Base-by-base conservation (phyloP, 2,113 vertebrate genomes). In the Dissostichus mawsoni region DNA sequence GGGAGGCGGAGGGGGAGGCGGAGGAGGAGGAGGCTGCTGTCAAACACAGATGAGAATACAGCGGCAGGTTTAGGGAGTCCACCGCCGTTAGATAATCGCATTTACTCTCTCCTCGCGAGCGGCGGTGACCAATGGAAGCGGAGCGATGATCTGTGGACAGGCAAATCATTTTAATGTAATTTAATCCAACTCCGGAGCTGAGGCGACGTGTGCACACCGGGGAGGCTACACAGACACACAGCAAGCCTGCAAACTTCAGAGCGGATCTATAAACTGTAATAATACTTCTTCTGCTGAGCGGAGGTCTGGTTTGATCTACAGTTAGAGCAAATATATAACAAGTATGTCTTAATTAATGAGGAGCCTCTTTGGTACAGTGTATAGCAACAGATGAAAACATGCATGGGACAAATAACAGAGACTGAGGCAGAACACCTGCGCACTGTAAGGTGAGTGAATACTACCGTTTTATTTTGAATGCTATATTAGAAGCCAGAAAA, bases 31-130 rank as follows among this genome's bases (percentile, higher is more conserved):
- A 48, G 44, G 82, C 81, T 81, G 74, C 86, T 90, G 87, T 88
- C 86, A 77, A 29, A 83, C 77, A 69, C 82, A 87, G 87, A 87
- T 81, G 80, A 85, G 86, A 66, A 78, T 0, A 13, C 83, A 81
- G 74, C 76, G 18, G 83, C 72, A 71, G 85, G 74, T 80, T 86
- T 87, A 70, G 44, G 62, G 80, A 87, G 86, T 73, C 25, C 79
- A 57, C 58, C 44, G 59, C 33, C n/a, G 69, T 83, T 75, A 78
- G 82, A 83, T 88, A 79, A 89, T 69, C 87, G 51, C 29, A 53
- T 84, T 82, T 88, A n/a, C 68, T 51, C 48, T 29, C 17, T 85
- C 61, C 61, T 44, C 8, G n/a, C 36, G 45, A 50, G 61, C 61
- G n/a, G 66, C 11, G 29, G n/a, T 61, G 41, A 47, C 56, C 17